Conservation (phyloP, 2,888 invertebrate species). For the Linyphia triangularis region DNA sequence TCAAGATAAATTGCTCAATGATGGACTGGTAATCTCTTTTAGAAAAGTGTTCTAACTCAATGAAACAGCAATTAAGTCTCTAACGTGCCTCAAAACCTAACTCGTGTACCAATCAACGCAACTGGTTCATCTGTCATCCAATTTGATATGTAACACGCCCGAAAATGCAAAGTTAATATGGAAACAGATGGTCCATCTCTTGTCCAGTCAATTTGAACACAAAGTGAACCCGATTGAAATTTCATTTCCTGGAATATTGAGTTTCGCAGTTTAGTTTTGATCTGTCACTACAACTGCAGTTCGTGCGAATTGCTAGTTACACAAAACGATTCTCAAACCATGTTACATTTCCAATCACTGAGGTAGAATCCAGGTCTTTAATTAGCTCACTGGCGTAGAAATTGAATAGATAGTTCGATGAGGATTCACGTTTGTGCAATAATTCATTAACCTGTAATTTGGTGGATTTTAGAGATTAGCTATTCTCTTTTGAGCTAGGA, state of each 20-base stretch:
- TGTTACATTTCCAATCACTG: slow-evolving; percentile 21
- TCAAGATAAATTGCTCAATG: too few species aligned
- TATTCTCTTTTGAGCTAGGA: too few species aligned
- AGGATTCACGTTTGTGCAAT: slow-evolving; percentile 30
- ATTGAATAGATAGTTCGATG: slow-evolving; percentile 22
- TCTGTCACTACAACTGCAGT: too few species aligned
- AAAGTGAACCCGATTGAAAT: slow-evolving; percentile 35
- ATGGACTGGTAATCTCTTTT: too few species aligned
- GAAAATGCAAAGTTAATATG: slow-evolving; percentile 33
- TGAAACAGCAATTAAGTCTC: background rate
- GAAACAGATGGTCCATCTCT: slow-evolving; percentile 32
- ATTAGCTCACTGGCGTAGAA: slow-evolving; percentile 16
- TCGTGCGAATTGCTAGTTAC: slow-evolving; percentile 8
- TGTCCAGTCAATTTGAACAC: slow-evolving; percentile 22
- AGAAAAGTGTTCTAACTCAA: background rate
- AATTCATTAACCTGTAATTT: slow-evolving; percentile 31
- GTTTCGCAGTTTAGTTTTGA: slow-evolving; percentile 12
- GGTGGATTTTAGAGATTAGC: background rate
- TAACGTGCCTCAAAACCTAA: background rate
- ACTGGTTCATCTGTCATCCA: background rate
- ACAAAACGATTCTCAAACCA: background rate
- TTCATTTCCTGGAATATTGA: slow-evolving; percentile 30
- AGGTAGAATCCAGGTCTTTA: slow-evolving; percentile 11
- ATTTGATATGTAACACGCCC: background rate
- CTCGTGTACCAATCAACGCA: background rate